Evolutionary conservation across 2,797 vertebrate species (phyloP).

Genomic region (Knipowitschia caucasica): DNA sequence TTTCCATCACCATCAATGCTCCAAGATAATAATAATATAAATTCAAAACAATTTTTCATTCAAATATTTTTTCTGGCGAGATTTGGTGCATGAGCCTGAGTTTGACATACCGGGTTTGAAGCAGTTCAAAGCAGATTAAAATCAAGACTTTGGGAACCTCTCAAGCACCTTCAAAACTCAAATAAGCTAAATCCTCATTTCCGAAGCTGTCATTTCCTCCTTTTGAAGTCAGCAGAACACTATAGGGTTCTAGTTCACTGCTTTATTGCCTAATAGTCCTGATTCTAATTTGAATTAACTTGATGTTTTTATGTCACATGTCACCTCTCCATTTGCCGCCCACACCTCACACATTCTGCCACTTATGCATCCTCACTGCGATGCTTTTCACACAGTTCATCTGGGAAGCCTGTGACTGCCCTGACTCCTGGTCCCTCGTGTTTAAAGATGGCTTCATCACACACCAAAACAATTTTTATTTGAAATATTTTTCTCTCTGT

Average conservation of each 20-base stretch:
- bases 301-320: conserved; percentile 1
- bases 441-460: background rate
- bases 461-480: background rate
- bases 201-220: background rate
- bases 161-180: too few relatives aligned
- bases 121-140: too few relatives aligned
- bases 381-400: conserved; percentile 5
- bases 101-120: too few relatives aligned
- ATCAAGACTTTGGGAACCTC: too few relatives aligned
- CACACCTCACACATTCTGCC: conserved; percentile 5
- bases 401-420: background rate
- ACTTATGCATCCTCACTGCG: background rate
- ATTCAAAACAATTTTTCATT: too few relatives aligned
- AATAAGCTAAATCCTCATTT: background rate
- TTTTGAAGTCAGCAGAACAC: background rate
- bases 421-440: background rate
- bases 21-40: too few relatives aligned
- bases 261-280: conserved; percentile 3
- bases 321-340: conserved; percentile 1
- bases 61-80: too few relatives aligned
- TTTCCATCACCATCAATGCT: too few relatives aligned
- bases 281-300: conserved; percentile 2
- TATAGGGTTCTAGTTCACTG: background rate
- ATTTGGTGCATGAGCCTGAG: too few relatives aligned
- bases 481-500: too few relatives aligned